Conservation (phyloP, 2,113 vertebrate species). For the Nipponia nippon region DNA sequence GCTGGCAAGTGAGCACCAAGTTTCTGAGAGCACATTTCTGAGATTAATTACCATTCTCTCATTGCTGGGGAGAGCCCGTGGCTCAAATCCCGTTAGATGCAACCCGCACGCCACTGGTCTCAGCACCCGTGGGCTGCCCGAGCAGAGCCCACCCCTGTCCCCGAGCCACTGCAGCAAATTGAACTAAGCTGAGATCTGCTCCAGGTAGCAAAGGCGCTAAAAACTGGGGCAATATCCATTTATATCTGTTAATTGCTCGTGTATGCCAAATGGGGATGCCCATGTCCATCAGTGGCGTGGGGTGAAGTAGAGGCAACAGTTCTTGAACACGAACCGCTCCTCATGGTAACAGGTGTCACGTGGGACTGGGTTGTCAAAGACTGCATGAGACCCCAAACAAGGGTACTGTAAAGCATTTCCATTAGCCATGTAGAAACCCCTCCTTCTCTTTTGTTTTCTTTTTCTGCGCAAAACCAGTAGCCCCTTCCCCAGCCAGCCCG, state of each 20-base stretch:
- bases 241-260: rapidly evolving
- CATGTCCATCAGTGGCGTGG: rapidly evolving
- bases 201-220: not conserved
- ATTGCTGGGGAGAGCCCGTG: not conserved
- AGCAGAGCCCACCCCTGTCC: not conserved
- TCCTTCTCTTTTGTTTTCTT: not conserved
- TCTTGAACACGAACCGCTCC: not conserved
- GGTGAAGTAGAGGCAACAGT: not conserved
- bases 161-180: rapidly evolving
- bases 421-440: rapidly evolving
- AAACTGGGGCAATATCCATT: rapidly evolving
- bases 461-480: not conserved
- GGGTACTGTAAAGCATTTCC: rapidly evolving
- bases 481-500: not conserved
- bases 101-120: rapidly evolving
- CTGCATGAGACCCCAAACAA: not conserved
- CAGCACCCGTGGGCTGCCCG: rapidly evolving
- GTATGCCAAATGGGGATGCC: rapidly evolving
- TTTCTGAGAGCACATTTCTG: not conserved
- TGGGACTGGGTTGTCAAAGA: too few species aligned
- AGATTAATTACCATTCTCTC: rapidly evolving
- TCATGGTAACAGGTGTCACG: rapidly evolving
- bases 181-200: not conserved
- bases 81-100: not conserved
- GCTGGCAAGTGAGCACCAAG: too few species aligned